phyloP scores from a whole-genome alignment of 2,888 invertebrate genomes.

The Harpalus rubripes region DNA sequence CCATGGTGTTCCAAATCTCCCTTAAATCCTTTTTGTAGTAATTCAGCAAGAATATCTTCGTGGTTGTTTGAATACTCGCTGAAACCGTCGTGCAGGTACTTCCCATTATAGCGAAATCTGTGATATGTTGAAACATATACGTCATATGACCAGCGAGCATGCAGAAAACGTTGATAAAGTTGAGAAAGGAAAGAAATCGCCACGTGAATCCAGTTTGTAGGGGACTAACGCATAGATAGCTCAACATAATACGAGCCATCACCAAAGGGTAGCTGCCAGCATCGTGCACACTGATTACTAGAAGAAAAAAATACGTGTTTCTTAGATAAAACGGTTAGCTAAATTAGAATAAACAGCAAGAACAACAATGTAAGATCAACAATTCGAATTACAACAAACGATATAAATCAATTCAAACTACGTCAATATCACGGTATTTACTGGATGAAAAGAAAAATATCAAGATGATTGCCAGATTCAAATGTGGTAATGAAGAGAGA shows the following conservation, averaged over 20 bases:
- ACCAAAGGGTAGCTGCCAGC: constrained; percentile 41
- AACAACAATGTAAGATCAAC: too few species aligned
- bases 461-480: too few species aligned
- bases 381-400: too few species aligned
- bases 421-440: too few species aligned
- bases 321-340: background rate
- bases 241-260: constrained; percentile 40
- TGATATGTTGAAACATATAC: constrained; percentile 48
- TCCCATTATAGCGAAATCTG: constrained; percentile 53
- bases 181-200: constrained; percentile 6
- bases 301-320: background rate
- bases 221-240: constrained; percentile 37
- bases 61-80: constrained; percentile 44
- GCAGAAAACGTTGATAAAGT: constrained; percentile 11
- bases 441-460: too few species aligned
- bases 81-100: constrained; percentile 49
- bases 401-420: too few species aligned
- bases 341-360: background rate
- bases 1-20: constrained; percentile 24
- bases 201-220: constrained; percentile 21
- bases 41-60: constrained; percentile 50
- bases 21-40: constrained; percentile 36
- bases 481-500: too few species aligned
- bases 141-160: constrained; percentile 31
- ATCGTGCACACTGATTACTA: constrained; percentile 32